Evolutionary conservation across 1,140 invertebrate species (phyloP).

Genomic region (Pteromalus puparum): DNA sequence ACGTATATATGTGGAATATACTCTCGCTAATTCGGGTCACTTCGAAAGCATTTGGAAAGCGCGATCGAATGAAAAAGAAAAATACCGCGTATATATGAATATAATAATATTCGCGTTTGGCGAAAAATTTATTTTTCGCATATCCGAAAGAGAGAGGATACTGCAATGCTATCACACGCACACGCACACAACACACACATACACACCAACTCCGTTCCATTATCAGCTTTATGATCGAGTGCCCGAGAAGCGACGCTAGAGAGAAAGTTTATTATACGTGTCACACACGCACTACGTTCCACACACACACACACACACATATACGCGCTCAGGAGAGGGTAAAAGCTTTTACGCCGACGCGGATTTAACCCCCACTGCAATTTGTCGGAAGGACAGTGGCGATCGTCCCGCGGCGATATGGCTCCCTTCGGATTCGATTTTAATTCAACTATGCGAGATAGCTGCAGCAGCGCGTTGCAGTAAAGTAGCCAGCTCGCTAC

Average conservation of each 20-base stretch:
- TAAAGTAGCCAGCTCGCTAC: not conserved
- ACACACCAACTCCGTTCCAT: conserved; percentile 1
- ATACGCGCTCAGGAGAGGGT: not conserved
- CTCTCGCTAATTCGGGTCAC: no score
- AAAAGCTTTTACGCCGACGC: conserved; percentile 38
- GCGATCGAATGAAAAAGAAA: no score
- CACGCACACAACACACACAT: not conserved
- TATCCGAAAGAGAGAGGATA: not conserved
- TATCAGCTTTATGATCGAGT: conserved; percentile 45
- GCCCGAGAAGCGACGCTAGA: not conserved
- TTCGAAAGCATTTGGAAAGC: not conserved
- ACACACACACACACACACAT: no score
- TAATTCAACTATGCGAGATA: conserved; percentile 32
- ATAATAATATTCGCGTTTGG: not conserved
- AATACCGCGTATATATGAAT: not conserved
- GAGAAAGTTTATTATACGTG: conserved; percentile 28
- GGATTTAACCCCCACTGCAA: conserved; percentile 14
- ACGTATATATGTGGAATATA: no score
- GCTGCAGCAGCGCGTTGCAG: not conserved
- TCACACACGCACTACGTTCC: not conserved
- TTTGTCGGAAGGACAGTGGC: conserved; percentile 41
- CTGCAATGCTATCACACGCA: not conserved
- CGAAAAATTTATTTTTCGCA: not conserved
- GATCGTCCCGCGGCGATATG: conserved; percentile 36
- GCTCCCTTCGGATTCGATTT: conserved; percentile 44